These are phyloP conservation scores for Glyphotaelius pellucidus DNA, from an alignment of 2,888 invertebrate genomes.

Conservation along the genomic window DNA sequence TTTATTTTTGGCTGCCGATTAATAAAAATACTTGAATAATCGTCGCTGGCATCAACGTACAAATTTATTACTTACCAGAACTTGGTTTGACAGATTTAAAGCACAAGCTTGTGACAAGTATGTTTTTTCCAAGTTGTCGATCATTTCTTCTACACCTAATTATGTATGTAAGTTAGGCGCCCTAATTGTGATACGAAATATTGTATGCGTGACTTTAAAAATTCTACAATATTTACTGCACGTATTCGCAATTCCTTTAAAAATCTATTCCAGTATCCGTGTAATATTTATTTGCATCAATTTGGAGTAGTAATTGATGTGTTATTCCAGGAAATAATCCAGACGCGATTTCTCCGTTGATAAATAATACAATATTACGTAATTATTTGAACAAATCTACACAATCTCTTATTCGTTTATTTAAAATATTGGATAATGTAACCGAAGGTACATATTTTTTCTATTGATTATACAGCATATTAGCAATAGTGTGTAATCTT, in stretches of 20 bases:
- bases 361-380: background rate
- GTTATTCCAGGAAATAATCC: background rate
- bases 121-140: background rate
- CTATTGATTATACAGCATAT: background rate
- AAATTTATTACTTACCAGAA: background rate
- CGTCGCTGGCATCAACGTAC: background rate
- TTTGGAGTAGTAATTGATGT: background rate
- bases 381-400: background rate
- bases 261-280: background rate
- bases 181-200: conserved; percentile 37
- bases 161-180: background rate
- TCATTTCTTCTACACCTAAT: conserved; percentile 24
- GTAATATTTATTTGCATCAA: background rate
- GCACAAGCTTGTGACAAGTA: conserved; percentile 4
- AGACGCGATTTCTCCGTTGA: background rate
- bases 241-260: background rate
- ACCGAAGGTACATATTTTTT: background rate
- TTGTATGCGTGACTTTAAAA: background rate
- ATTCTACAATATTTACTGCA: background rate
- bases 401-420: background rate
- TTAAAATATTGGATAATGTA: background rate
- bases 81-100: conserved; percentile 4
- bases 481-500: background rate
- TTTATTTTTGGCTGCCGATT: conserved; percentile 2
- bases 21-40: conserved; percentile 18